These are phyloP conservation scores for Pocillopora verrucosa DNA, from an alignment of 64 coral and sea anemone genomes.

Conservation along the genomic window DNA sequence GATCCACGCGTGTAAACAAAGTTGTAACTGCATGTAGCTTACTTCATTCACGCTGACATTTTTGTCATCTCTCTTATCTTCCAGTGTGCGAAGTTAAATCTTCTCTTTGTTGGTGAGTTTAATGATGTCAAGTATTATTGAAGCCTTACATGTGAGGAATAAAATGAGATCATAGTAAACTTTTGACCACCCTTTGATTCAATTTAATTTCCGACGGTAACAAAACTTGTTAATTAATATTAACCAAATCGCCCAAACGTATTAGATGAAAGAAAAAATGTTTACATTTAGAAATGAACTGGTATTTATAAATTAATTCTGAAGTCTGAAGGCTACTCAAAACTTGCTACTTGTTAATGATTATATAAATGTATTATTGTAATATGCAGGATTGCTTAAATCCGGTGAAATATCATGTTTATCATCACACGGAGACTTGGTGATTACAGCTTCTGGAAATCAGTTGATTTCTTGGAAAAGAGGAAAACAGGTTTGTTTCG, in stretches of 20 bases:
- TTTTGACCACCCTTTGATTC: too few relatives aligned
- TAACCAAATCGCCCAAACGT: too few relatives aligned
- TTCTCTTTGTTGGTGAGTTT: conserved; percentile 98
- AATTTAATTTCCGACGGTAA: too few relatives aligned
- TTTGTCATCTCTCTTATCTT: conserved; percentile 8
- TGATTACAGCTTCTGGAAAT: conserved; percentile 83
- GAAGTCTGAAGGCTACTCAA: too few relatives aligned
- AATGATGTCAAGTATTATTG: not conserved
- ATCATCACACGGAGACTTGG: conserved; percentile 65
- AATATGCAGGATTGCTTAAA: conserved; percentile 57
- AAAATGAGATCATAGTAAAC: not conserved
- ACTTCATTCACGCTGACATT: not conserved
- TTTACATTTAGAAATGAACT: too few relatives aligned
- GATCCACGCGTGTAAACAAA: not conserved
- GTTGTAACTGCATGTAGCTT: not conserved
- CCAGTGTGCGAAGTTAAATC: conserved; percentile 89
- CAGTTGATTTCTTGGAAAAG: conserved; percentile 79
- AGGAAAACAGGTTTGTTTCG: conserved; percentile 78
- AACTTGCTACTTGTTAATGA: too few relatives aligned
- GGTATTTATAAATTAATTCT: too few relatives aligned
- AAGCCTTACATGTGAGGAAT: not conserved
- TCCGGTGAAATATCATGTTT: conserved; percentile 77
- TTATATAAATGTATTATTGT: not conserved
- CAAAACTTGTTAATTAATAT: too few relatives aligned
- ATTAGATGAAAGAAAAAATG: too few relatives aligned